These are phyloP conservation scores for Premnoplex brunnescens DNA, from an alignment of 2,797 vertebrate genomes.

Conservation along the genomic window DNA sequence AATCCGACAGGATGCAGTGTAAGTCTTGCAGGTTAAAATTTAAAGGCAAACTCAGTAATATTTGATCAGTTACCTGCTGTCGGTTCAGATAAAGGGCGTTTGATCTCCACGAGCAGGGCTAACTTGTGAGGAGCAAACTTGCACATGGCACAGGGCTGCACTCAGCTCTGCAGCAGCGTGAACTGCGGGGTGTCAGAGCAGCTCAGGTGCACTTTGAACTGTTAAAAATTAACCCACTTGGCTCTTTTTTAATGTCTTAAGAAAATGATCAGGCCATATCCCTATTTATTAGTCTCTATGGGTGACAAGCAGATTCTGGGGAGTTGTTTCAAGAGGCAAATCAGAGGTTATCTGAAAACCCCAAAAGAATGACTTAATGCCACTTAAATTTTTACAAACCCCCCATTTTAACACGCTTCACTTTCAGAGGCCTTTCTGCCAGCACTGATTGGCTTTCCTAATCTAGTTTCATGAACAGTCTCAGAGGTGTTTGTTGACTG, in stretches of 20 bases:
- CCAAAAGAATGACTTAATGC: not conserved
- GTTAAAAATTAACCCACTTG: not conserved
- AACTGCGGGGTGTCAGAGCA: not conserved
- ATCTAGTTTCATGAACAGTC: not conserved
- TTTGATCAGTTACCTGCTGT: constrained; percentile 75
- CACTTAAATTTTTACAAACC: not conserved
- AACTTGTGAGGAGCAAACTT: constrained; percentile 24
- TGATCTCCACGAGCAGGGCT: constrained; percentile 47
- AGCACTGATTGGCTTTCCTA: not conserved
- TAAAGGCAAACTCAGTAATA: constrained; percentile 69
- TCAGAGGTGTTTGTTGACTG: constrained; percentile 11
- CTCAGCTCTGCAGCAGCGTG: not conserved
- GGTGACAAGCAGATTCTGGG: not conserved
- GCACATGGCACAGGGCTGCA: not conserved
- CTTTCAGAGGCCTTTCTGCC: not conserved
- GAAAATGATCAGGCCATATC: not conserved
- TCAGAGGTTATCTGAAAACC: not conserved
- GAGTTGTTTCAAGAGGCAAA: not conserved
- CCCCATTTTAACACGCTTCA: not conserved
- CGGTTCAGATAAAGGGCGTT: constrained; percentile 57
- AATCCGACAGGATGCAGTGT: constrained; percentile 25
- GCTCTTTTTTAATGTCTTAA: not conserved
- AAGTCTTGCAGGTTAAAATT: constrained; percentile 48
- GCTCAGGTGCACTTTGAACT: not conserved
- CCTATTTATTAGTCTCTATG: not conserved